Conservation (phyloP, 2,888 invertebrate species). For the Melieria crassipennis region DNA sequence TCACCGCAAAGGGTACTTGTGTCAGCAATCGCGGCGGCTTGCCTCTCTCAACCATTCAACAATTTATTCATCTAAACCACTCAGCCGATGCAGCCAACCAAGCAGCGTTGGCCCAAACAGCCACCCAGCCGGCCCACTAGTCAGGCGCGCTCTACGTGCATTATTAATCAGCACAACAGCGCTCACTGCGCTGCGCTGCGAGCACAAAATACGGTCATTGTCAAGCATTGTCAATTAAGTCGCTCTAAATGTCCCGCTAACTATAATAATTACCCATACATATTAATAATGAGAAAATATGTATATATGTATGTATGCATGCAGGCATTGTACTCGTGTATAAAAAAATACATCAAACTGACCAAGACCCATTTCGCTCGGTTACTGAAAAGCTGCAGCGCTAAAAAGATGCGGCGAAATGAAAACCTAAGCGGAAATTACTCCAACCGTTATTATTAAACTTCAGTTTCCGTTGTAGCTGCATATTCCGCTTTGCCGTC, state of each 20-base stretch:
- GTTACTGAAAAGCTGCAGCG: no score
- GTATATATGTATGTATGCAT: no score
- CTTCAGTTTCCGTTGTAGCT: slow-evolving; percentile 17
- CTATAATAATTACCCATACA: slow-evolving; percentile 3
- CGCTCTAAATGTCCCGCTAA: background rate
- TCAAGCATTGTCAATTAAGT: slow-evolving; percentile 21
- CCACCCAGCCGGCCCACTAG: background rate
- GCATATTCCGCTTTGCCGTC: background rate
- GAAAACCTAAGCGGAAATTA: slow-evolving; percentile 21
- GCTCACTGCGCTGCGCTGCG: background rate
- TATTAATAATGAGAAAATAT: background rate
- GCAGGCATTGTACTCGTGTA: no score
- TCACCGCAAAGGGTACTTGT: background rate
- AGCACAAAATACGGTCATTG: slow-evolving; percentile 28
- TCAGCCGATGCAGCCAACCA: background rate
- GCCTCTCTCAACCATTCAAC: background rate
- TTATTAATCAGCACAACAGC: slow-evolving; percentile 8
- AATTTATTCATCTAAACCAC: slow-evolving; percentile 1
- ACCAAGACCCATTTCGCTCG: slow-evolving; percentile 29
- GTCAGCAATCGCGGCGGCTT: background rate
- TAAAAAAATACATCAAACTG: slow-evolving; percentile 13
- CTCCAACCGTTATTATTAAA: slow-evolving; percentile 21
- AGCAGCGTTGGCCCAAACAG: background rate
- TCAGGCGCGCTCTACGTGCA: background rate
- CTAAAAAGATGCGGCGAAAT: background rate